Conservation (phyloP, 2,113 vertebrate species). For the Colossoma macropomum region DNA sequence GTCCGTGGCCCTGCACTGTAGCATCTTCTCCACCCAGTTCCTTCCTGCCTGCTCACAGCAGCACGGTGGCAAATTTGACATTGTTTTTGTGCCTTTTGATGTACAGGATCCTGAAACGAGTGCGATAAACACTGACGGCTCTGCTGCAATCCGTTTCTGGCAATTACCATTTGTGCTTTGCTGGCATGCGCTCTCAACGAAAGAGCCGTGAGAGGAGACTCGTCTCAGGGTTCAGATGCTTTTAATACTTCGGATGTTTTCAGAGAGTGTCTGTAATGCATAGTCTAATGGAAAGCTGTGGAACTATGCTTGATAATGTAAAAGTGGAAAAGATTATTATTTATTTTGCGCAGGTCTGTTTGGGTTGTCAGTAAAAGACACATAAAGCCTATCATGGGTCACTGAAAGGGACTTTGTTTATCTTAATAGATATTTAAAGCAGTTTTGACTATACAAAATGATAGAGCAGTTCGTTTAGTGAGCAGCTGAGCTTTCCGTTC, state of each 20-base stretch:
- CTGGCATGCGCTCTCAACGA: background rate
- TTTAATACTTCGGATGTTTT: conserved; percentile 13
- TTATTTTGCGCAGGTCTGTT: conserved; percentile 6
- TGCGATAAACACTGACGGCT: conserved; percentile 23
- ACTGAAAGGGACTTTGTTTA: background rate
- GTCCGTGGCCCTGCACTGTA: background rate
- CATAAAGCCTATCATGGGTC: background rate
- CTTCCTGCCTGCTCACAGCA: conserved; percentile 1
- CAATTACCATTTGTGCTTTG: conserved; percentile 14
- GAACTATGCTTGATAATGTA: background rate
- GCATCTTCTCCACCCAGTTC: background rate
- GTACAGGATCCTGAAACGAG: conserved; percentile 12
- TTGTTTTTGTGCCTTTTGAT: conserved; percentile 28
- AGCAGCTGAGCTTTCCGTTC: background rate
- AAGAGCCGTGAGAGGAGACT: conserved; percentile 15
- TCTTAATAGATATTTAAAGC: background rate
- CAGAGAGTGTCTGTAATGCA: background rate
- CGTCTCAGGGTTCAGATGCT: background rate
- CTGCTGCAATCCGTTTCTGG: conserved; percentile 19
- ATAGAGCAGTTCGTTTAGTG: background rate
- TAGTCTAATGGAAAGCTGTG: background rate
- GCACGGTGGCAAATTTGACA: background rate
- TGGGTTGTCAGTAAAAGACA: background rate
- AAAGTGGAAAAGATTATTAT: background rate
- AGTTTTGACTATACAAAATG: background rate